Conservation (phyloP, 2,797 vertebrate species). For the Loris lydekkerianus region DNA sequence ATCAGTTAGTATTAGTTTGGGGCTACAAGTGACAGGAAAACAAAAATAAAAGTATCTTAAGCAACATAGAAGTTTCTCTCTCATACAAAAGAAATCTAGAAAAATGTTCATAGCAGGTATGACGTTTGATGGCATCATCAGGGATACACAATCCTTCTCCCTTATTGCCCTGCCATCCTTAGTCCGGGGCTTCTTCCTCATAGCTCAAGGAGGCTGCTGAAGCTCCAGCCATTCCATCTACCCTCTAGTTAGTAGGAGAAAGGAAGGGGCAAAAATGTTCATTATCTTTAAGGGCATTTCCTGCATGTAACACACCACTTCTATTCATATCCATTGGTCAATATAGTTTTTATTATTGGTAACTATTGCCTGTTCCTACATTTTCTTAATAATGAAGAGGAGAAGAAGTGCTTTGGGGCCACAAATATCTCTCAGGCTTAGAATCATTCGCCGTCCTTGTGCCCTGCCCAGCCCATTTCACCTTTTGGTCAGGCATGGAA, state of each 20-base stretch:
- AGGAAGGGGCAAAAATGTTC: background rate
- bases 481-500: too few species aligned
- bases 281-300: background rate
- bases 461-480: too few species aligned
- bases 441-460: background rate
- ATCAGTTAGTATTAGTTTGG: conserved; percentile 31
- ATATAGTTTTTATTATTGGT: background rate
- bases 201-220: background rate
- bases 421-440: background rate
- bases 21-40: background rate
- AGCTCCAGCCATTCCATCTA: background rate
- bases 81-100: background rate
- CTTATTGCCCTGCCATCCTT: background rate
- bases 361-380: background rate
- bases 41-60: background rate
- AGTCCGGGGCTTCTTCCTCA: background rate
- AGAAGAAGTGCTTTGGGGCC: background rate
- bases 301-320: background rate
- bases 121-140: background rate
- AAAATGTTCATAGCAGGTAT: background rate
- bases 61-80: background rate
- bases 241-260: background rate
- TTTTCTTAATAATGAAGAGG: background rate
- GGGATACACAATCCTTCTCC: background rate
- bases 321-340: background rate